Evolutionary conservation across 1,140 invertebrate species (phyloP), one percentile per base, ranked within the genome.

Genomic region (Drosophila azteca): DNA sequence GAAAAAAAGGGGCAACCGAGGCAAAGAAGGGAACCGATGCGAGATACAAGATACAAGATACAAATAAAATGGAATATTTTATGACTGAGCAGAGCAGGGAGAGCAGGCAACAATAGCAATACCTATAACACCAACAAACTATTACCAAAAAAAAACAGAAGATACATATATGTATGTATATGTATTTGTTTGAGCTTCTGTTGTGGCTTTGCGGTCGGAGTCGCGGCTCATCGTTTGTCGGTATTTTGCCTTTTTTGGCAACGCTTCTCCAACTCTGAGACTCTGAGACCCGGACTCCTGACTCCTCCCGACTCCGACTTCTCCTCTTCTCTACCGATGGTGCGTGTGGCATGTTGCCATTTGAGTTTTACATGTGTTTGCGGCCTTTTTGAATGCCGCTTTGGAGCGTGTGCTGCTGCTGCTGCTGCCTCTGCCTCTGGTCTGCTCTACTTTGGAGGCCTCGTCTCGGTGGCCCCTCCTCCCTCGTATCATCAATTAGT

Each of bases 311-410:
- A 49, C 41, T n/a, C 31, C 51, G 43, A 39, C 43, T 41, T 24
- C 45, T 39, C 49, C 65, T 67, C 65, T 67, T 48, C n/a, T n/a
- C n/a, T 68, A 43, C 49, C 13, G 24, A 26, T 31, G 78, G 81
- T 87, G 81, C 81, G 81, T 85, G 81, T 85, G 81, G 81, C 81
- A 87, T 85, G 81, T 85, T 85, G 81, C 82, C 82, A 87, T 85
- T 85, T 85, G 82, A 88, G 82, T 88, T 88, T 85, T 87, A 87
- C 82, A 87, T 87, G 78, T 87, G 82, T 87, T 87, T 72, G 82
- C 82, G 82, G 82, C 78, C 59, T 65, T 79, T 74, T 88, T 87
- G 74, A 87, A 76, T 78, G 79, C 80, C 62, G 55, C 68, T 31
- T 72, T 63, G 68, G 45, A 63, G 57, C 69, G 68, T 71, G 66